A percentile compares a stretch with the other conserved stretches of the same genome.
Conservation (phyloP, 2,888 invertebrate species). For the Cheilosia urbana region DNA sequence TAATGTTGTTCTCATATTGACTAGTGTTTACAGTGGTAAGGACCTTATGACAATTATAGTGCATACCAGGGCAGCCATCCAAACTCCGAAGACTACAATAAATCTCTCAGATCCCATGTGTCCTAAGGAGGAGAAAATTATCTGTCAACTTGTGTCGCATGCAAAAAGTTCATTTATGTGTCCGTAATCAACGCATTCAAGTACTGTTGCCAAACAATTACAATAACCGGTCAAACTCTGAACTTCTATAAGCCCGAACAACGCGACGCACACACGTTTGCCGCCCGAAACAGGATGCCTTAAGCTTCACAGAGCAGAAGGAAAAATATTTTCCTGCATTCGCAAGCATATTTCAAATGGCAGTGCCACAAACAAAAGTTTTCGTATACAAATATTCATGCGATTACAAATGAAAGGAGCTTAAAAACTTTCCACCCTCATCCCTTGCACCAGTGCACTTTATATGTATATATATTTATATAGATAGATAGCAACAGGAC, state of each 20-base stretch:
- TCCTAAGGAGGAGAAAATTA: constrained; percentile 35
- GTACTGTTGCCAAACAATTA: constrained; percentile 39
- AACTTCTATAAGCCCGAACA: constrained; percentile 9
- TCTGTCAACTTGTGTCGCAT: constrained; percentile 53
- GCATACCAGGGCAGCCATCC: background rate
- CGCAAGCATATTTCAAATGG: constrained; percentile 59
- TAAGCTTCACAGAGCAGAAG: constrained; percentile 35
- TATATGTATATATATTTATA: too few relatives aligned
- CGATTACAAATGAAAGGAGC: constrained; percentile 74
- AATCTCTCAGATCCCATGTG: background rate
- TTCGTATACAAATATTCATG: constrained; percentile 70
- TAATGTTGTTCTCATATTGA: constrained; percentile 47
- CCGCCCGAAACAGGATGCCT: constrained; percentile 9
- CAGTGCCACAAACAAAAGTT: constrained; percentile 58
- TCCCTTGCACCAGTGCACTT: background rate
- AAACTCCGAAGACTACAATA: background rate
- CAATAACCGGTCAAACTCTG: constrained; percentile 62
- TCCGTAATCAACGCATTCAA: constrained; percentile 49
- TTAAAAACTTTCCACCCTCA: constrained; percentile 54
- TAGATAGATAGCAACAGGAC: constrained; percentile 13
- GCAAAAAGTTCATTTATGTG: constrained; percentile 29
- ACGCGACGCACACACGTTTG: constrained; percentile 16
- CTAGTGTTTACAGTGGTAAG: constrained; percentile 19
- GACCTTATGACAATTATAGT: background rate
- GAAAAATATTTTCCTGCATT: constrained; percentile 39